Evolutionary conservation across 2,797 vertebrate species (phyloP), one percentile per base, ranked within the genome.

Genomic region (Xenopus petersii): DNA sequence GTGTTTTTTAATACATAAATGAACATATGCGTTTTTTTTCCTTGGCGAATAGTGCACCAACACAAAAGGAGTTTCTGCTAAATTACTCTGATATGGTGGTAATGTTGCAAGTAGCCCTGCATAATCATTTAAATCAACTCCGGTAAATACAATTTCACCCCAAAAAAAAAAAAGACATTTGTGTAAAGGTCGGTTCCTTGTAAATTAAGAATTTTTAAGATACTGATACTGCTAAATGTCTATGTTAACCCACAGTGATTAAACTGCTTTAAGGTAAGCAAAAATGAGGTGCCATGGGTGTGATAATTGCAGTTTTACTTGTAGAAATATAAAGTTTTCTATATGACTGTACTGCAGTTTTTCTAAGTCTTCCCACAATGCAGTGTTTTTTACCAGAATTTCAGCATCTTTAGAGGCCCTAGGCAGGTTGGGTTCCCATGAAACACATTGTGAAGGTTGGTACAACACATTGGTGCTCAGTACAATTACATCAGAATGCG

Each of bases 1-100:
- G 74, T 70, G 67, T 58, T 42, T 78, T 79, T 65, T 70, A 79
- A 74, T 69, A 60, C 46, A 74, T 69, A 70, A 70, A 30, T 12
- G 46, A 74, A 48, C 71, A 74, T 79, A 79, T 79, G 71, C 49
- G 65, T n/a, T 73, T 74, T 63, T 74, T 70, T 65, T 64, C 59
- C 66, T 69, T 67, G 71, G 65, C 47, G 76, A 70, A 69, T 71
- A 46, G 65, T 33, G 42, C 33, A 47, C 59, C 36, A 49, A 65
- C 76, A 70, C 73, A 78, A 78, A 78, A 73, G 42, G 7, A 48
- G 55, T 51, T 64, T 26, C 69, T 65, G 42, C n/a, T 63, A 59
- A 36, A 36, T 36, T 36, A 36, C 36, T 36, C 36, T 74, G 12
- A 30, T 70, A 54, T 59, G 21, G 30, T 63, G 64, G 10, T 33